Base-by-base conservation (phyloP, 1,140 invertebrate species). In the Tribolium castaneum region DNA sequence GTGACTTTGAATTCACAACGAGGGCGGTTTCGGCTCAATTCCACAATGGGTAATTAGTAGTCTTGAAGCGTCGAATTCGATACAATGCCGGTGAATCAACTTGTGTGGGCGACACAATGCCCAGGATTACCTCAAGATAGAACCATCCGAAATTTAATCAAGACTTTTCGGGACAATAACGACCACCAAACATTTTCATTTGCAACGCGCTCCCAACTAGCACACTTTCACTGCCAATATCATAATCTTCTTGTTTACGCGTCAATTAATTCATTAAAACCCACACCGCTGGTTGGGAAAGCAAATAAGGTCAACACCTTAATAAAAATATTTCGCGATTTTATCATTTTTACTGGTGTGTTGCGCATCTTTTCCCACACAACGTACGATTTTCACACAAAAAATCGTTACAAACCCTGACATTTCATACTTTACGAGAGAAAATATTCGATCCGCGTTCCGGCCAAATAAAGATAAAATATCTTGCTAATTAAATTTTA, bases 81-180 rank as follows among this genome's bases (percentile, higher is more conserved):
- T 62, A 62, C 56, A 62, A 62, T 62, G 22, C 12, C 56, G 56
- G 56, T 62, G 56, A 66, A 66, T 66, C 59, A 66, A 66, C 59
- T 30, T 66, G 59, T 66, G 59, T 66, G 59, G 59, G 59, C 59
- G 12, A 66, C 25, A 66, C 56, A 62, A 62, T 62, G 56, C 19
- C 25, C 0, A 19, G 22, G 56, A 62, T 62, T 62, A 30, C 6
- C 10, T 25, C 56, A 10, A 62, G 56, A 62, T 62, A 62, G 25
- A 30, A 30, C 19, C 22, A 30, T 30, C 25, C 4, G 5, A 30
- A 30, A 1, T 30, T 30, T 30, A 30, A 30, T 30, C 25, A 30
- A 30, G 25, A 30, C 25, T 45, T 9, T n/a, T 9, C 39, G 39
- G 9, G 5, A 45, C 39, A 45, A 45, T 45, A 19, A 19, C 2